Conservation (phyloP, 2,888 invertebrate species). For the Scelioninae gen. 2 region DNA sequence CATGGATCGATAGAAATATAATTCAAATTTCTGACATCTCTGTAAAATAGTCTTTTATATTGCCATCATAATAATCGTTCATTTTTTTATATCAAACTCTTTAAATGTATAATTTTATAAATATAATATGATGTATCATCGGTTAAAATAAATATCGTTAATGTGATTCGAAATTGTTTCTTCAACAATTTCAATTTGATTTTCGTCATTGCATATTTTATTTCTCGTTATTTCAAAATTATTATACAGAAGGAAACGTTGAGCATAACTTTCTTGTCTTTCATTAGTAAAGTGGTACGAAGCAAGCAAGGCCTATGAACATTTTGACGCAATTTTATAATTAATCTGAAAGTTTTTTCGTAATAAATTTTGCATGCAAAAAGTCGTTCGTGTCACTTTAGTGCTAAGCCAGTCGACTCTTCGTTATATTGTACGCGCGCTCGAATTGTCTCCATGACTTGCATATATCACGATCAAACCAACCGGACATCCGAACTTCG, state of each 20-base stretch:
- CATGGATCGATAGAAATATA: not conserved
- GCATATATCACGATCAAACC: slow-evolving; percentile 23
- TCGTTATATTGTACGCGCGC: slow-evolving; percentile 40
- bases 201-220: not conserved
- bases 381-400: slow-evolving; percentile 42
- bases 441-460: slow-evolving; percentile 50
- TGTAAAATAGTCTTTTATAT: slow-evolving; percentile 14
- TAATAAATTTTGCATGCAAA: not conserved
- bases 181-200: not conserved
- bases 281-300: too few relatives aligned
- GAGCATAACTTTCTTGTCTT: too few relatives aligned
- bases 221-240: too few relatives aligned
- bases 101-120: slow-evolving; percentile 19
- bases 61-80: slow-evolving; percentile 13
- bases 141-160: slow-evolving; percentile 21
- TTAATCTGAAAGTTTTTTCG: too few relatives aligned
- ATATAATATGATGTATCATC: slow-evolving; percentile 13
- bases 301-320: slow-evolving; percentile 8
- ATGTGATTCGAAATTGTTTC: not conserved
- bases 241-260: too few relatives aligned
- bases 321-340: too few relatives aligned
- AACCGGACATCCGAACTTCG: slow-evolving; percentile 8
- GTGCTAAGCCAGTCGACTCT: slow-evolving; percentile 13
- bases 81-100: slow-evolving; percentile 21
- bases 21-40: slow-evolving; percentile 5